phyloP scores from a whole-genome alignment of 2,113 vertebrate genomes.

The Gnathonemus longibarbis region DNA sequence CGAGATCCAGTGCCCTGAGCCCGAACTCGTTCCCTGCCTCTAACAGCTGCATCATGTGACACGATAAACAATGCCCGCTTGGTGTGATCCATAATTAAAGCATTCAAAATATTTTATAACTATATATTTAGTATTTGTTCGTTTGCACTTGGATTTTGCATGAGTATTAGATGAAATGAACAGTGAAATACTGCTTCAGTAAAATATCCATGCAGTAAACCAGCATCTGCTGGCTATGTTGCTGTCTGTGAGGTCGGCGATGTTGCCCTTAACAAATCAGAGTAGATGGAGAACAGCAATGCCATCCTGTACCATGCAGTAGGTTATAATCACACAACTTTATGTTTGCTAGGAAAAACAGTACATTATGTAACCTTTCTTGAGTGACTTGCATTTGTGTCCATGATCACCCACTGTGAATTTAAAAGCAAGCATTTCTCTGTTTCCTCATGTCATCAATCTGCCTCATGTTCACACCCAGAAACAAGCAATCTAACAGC shows the following conservation, averaged over 20 bases:
- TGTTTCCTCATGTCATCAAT: not conserved
- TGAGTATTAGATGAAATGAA: not conserved
- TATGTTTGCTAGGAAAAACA: not conserved
- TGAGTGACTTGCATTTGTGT: not conserved
- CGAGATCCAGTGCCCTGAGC: too few relatives aligned
- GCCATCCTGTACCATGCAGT: not conserved
- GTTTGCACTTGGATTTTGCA: not conserved
- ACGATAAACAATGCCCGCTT: not conserved
- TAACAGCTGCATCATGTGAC: not conserved
- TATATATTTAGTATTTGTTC: not conserved
- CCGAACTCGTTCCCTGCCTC: not conserved
- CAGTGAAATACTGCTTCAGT: not conserved
- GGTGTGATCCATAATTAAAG: not conserved
- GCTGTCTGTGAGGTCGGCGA: not conserved
- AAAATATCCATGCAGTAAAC: not conserved
- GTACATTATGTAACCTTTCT: not conserved
- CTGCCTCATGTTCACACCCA: not conserved
- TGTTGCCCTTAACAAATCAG: not conserved
- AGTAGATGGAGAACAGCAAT: not conserved
- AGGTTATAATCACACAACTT: not conserved
- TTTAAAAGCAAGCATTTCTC: not conserved
- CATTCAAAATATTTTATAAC: not conserved
- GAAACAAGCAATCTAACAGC: not conserved
- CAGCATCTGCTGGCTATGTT: not conserved
- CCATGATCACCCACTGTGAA: not conserved